A percentile compares a stretch with the other conserved stretches of the same genome.
phyloP scores from a whole-genome alignment of 2,888 invertebrate genomes.

The Microctonus hyperodae region DNA sequence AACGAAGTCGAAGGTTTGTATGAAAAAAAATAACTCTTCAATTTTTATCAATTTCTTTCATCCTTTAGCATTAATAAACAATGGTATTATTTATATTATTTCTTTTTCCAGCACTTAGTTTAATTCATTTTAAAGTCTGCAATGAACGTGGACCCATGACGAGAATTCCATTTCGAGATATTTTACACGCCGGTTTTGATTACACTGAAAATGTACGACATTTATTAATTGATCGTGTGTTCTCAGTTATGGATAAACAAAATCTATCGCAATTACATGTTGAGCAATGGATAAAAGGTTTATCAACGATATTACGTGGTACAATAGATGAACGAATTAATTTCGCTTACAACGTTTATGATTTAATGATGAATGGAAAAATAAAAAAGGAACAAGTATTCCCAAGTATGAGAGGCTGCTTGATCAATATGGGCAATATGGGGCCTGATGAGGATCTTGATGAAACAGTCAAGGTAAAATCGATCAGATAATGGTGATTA shows the following conservation, averaged over 20 bases:
- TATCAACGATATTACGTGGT: constrained; percentile 67
- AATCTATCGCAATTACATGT: constrained; percentile 38
- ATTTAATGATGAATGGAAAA: constrained; percentile 50
- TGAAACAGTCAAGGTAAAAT: constrained; percentile 65
- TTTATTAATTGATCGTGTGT: constrained; percentile 54
- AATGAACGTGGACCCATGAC: constrained; percentile 47
- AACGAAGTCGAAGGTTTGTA: constrained; percentile 53
- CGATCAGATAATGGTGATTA: constrained; percentile 13
- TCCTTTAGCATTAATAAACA: no score
- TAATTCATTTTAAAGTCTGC: constrained; percentile 54
- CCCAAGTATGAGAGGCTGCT: constrained; percentile 57
- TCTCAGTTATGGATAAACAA: constrained; percentile 47
- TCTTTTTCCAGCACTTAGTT: constrained; percentile 39
- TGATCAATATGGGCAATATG: constrained; percentile 62
- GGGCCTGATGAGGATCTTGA: constrained; percentile 70
- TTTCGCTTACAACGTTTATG: constrained; percentile 58
- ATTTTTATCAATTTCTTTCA: no score
- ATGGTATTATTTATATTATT: no score
- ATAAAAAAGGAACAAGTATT: constrained; percentile 58
- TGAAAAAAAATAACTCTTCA: no score
- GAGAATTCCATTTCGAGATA: constrained; percentile 49
- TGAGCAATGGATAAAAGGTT: constrained; percentile 59
- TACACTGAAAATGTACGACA: constrained; percentile 58
- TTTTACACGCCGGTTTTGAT: constrained; percentile 55
- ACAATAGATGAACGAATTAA: constrained; percentile 64